These are phyloP conservation scores for Hydra vulgaris DNA, from an alignment of 30 jellyfish, hydroid and myxozoan genomes.

Conservation along the genomic window DNA sequence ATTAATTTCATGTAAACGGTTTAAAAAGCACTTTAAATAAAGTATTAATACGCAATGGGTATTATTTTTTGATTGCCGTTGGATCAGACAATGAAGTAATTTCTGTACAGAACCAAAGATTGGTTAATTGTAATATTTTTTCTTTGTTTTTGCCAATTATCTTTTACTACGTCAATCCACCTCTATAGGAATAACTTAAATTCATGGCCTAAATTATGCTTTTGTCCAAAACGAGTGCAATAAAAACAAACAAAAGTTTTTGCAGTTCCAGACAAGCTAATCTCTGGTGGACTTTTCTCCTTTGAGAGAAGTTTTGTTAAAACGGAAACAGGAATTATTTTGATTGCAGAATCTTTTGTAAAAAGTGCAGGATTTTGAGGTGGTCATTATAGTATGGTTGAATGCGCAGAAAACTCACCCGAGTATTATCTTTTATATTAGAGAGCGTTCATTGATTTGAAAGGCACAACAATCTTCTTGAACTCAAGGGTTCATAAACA, in stretches of 20 bases:
- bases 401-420: no score
- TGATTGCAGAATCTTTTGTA: not conserved
- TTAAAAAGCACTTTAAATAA: not conserved
- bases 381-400: not conserved
- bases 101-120: not conserved
- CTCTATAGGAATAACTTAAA: not conserved
- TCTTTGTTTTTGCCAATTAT: not conserved
- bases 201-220: no score
- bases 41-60: no score
- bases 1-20: not conserved
- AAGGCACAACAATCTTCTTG: no score
- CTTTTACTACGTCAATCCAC: not conserved
- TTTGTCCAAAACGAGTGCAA: not conserved
- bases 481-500: no score
- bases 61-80: no score
- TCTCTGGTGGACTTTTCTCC: not conserved
- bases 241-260: not conserved
- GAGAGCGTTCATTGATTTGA: no score
- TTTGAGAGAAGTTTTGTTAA: not conserved
- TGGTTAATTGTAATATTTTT: not conserved
- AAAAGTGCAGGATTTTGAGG: not conserved
- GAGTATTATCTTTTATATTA: no score
- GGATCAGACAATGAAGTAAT: not conserved
- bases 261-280: not conserved
- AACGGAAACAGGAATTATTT: not conserved